phyloP scores from a whole-genome alignment of 2,888 invertebrate species.

The Plusia festucae region DNA sequence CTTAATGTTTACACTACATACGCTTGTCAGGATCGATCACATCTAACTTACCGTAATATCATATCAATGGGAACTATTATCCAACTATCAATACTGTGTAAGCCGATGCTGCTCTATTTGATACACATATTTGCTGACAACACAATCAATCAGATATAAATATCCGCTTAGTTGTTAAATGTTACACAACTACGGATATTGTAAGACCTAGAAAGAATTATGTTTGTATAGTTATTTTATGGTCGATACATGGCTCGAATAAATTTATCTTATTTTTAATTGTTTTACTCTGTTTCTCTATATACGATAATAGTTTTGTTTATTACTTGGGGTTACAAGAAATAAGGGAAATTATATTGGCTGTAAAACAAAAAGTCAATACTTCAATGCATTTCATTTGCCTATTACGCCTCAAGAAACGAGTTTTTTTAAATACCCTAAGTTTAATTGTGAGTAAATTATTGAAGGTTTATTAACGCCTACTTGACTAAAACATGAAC shows the following conservation, averaged over 20 bases:
- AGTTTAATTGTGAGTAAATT: constrained; percentile 19
- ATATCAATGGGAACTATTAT: constrained; percentile 81
- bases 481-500: constrained; percentile 37
- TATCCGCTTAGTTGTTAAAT: constrained; percentile 44
- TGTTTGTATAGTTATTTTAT: constrained; percentile 37
- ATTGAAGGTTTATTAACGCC: constrained; percentile 22
- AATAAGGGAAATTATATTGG: constrained; percentile 11
- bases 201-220: constrained; percentile 50
- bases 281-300: constrained; percentile 26
- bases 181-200: constrained; percentile 56
- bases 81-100: constrained; percentile 73
- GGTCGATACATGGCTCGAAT: constrained; percentile 30
- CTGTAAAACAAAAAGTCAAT: constrained; percentile 38
- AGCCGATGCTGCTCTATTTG: constrained; percentile 71
- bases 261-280: constrained; percentile 28
- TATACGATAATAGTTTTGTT: constrained; percentile 20
- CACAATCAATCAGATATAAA: constrained; percentile 66
- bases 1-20: constrained; percentile 82
- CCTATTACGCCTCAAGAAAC: constrained; percentile 34
- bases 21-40: constrained; percentile 75
- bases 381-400: constrained; percentile 35
- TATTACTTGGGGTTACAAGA: constrained; percentile 2
- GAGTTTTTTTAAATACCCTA: constrained; percentile 12
- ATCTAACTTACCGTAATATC: constrained; percentile 86
- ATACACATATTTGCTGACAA: constrained; percentile 75